Base-by-base conservation (phyloP, 2,888 invertebrate species). In the Epinotia nisella region DNA sequence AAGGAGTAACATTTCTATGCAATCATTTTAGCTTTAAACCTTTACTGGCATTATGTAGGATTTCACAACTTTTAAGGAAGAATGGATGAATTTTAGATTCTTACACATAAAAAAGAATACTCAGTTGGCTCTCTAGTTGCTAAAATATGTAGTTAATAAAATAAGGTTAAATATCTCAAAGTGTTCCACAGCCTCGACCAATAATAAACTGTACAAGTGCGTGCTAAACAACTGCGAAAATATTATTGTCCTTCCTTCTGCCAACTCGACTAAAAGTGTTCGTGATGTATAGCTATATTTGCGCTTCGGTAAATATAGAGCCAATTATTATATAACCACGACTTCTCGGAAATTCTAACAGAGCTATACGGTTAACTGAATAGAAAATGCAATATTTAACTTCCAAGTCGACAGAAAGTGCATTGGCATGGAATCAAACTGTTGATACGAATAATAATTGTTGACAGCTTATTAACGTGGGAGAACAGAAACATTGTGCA, bases 371-470 rank as follows among this genome's bases (percentile, higher is more conserved):
- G 21, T 21, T 66, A 24, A 21, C 41, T 56, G 39, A 66, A 66
- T 66, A 39, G 55, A 55, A 41, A 66, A 66, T 66, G n/a, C 41
- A 29, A 19, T 41, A n/a, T 41, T 15, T 53, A 39, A 35, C 51
- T 59, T 49, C 24, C 13, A 69, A 51, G 67, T 24, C 17, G 41
- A 9, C 68, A 49, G 60, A 39, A 69, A 69, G 69, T 35, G 69
- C 60, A 61, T 39, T 60, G 60, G 69, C 69, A 66, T 66, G 55
- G 41, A 66, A 66, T 66, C 66, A 66, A 66, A 41, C 41, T 53
- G 35, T 19, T 21, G 21, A 41, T 53, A 55, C 39, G 19, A 21
- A 67, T 67, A 66, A 66, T n/a, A 24, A 69, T 35, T 21, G 69
- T 39, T 60, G 51, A 69, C 39, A 66, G 55, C 65, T 55, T 65